These are phyloP conservation scores for Siniperca chuatsi DNA, from an alignment of 2,113 vertebrate genomes.

Conservation along the genomic window DNA sequence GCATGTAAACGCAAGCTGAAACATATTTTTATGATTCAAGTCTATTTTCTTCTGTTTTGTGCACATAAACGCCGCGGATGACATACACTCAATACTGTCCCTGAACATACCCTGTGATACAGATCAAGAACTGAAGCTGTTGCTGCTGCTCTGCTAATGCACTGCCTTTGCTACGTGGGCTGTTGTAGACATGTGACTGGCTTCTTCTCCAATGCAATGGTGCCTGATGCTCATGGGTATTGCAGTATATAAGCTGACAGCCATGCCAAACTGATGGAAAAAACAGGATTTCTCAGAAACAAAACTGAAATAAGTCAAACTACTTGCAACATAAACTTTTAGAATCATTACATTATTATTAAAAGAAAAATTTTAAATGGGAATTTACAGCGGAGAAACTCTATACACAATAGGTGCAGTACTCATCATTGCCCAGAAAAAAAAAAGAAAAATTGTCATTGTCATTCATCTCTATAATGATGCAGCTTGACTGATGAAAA, in stretches of 20 bases:
- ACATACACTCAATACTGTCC: neutral
- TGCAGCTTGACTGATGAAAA: no score
- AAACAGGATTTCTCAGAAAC: neutral
- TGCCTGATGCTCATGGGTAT: neutral
- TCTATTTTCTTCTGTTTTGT: no score
- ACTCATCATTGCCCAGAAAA: no score
- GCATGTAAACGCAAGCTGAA: neutral
- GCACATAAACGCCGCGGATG: no score
- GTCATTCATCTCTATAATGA: no score
- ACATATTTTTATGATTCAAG: no score
- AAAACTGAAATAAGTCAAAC: neutral
- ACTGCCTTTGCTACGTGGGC: neutral
- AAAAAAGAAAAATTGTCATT: no score
- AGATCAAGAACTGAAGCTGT: neutral
- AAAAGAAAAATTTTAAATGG: no score
- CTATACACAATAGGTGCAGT: no score
- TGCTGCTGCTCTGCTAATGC: neutral
- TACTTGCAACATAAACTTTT: neutral
- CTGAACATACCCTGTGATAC: neutral
- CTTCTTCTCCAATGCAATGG: neutral
- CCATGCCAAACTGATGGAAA: neutral
- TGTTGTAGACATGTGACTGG: neutral
- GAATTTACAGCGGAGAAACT: no score
- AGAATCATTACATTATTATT: no score
- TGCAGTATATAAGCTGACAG: neutral